Conservation (phyloP, 2,797 vertebrate genomes). For the Cheracebus regulus region DNA sequence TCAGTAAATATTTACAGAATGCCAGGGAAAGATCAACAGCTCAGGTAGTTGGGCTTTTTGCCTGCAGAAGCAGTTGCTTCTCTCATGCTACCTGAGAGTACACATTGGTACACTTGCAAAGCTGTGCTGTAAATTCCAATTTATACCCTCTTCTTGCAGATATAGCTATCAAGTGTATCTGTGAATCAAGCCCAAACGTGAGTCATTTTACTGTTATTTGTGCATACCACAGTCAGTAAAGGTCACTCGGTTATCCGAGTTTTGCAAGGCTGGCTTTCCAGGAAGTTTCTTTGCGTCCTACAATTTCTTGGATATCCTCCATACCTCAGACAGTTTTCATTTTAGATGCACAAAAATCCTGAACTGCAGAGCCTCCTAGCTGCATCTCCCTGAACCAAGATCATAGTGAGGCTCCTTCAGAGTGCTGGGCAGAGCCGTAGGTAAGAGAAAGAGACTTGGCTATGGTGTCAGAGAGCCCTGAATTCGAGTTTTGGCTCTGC, state of each 20-base stretch:
- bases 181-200: background rate
- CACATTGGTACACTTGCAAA: background rate
- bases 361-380: background rate
- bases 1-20: background rate
- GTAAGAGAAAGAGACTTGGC: background rate
- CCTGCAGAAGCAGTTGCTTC: background rate
- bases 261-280: constrained; percentile 41
- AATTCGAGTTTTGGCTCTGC: background rate
- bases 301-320: background rate
- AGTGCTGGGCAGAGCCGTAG: background rate
- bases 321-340: background rate
- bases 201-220: background rate
- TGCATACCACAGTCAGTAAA: background rate
- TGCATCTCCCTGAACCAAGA: background rate
- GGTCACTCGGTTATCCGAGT: constrained; percentile 1
- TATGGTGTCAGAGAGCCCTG: background rate
- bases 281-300: background rate
- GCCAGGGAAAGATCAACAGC: background rate
- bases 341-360: background rate
- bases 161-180: background rate
- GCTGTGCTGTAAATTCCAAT: background rate
- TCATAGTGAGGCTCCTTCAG: background rate
- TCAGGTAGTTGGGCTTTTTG: background rate
- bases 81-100: background rate
- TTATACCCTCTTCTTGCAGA: background rate